phyloP scores from a whole-genome alignment of 2,113 vertebrate genomes.

The Enhydra lutris region DNA sequence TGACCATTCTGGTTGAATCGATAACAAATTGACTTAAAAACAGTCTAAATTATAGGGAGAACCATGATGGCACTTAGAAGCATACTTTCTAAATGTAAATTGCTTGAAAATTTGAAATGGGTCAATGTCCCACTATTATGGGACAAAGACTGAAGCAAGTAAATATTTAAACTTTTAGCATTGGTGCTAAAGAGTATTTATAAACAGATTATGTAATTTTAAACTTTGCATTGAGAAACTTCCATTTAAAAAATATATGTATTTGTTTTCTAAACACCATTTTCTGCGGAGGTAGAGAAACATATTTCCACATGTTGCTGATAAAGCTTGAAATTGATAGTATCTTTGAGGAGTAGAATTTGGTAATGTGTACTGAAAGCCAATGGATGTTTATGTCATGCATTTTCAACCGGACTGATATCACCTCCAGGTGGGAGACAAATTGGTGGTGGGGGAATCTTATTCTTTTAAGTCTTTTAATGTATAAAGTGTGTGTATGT shows the following conservation, averaged over 20 bases:
- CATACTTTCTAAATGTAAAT: constrained; percentile 51
- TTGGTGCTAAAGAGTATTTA: not conserved
- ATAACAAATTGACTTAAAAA: constrained; percentile 69
- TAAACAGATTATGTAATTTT: not conserved
- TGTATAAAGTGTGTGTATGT: not conserved
- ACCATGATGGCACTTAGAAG: constrained; percentile 19
- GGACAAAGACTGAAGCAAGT: constrained; percentile 28
- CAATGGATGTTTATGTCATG: not conserved
- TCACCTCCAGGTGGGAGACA: not conserved
- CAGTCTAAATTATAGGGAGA: constrained; percentile 54
- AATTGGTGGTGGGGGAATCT: not conserved
- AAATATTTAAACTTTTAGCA: constrained; percentile 33
- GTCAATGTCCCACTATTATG: not conserved
- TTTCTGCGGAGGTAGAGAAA: not conserved
- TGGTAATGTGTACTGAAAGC: not conserved
- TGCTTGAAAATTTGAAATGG: constrained; percentile 33
- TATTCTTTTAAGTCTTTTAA: not conserved
- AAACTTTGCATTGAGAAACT: not conserved
- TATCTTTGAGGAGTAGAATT: not conserved
- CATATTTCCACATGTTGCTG: not conserved
- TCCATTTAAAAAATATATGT: not conserved
- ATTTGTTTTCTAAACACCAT: not conserved
- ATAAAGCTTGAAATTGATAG: not conserved
- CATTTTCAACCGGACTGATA: not conserved
- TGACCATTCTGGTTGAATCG: constrained; percentile 54